Conservation (phyloP, 2,888 invertebrate species). For the Harpalus rufipes region DNA sequence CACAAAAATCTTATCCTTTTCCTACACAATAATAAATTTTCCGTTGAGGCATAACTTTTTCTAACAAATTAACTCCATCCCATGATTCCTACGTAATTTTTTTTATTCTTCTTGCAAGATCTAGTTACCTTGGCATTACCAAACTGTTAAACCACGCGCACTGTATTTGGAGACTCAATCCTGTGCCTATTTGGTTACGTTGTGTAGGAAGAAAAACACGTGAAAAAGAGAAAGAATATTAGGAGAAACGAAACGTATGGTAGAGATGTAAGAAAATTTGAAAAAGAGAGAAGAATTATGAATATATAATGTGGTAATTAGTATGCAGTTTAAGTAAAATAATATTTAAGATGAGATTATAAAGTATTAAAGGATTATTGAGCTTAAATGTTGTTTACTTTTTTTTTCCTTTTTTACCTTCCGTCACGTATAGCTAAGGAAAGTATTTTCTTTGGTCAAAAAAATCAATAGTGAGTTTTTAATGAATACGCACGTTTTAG, state of each 20-base stretch:
- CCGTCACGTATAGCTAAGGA: too few species aligned
- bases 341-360: not conserved
- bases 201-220: not conserved
- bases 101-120: slow-evolving; percentile 42
- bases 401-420: not conserved
- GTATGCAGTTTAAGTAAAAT: not conserved
- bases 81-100: slow-evolving; percentile 34
- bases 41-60: not conserved
- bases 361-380: not conserved
- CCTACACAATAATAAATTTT: slow-evolving; percentile 20
- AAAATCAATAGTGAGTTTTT: too few species aligned
- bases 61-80: not conserved
- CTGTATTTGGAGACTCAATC: slow-evolving; percentile 56
- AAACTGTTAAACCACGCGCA: slow-evolving; percentile 39
- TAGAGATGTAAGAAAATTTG: not conserved
- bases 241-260: not conserved
- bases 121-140: slow-evolving; percentile 64
- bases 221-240: not conserved
- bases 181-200: slow-evolving; percentile 36
- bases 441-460: too few species aligned
- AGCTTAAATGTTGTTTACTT: not conserved
- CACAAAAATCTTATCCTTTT: slow-evolving; percentile 5
- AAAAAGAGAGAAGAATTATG: not conserved
- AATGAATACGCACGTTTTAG: too few species aligned
- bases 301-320: not conserved